Evolutionary conservation across 1,140 invertebrate genomes (phyloP).

Genomic region (Ips nitidus): DNA sequence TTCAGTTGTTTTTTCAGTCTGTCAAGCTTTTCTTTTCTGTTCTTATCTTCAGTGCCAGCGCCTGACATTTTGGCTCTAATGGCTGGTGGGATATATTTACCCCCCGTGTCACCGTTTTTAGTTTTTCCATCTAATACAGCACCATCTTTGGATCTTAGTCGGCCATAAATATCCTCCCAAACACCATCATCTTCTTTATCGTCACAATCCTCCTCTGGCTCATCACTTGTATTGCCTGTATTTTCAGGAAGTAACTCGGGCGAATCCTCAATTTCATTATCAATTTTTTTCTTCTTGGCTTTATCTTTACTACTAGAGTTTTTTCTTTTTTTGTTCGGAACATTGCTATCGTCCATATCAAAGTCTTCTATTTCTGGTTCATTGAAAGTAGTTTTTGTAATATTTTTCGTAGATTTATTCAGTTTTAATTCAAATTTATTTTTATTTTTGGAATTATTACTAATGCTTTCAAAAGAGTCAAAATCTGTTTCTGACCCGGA

Average conservation of each 20-base stretch:
- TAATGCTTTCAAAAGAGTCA: too few relatives aligned
- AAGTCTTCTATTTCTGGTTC: too few relatives aligned
- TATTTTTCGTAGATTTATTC: too few relatives aligned
- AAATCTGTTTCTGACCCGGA: too few relatives aligned
- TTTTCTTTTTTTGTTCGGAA: too few relatives aligned
- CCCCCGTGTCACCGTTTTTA: slow-evolving; percentile 44
- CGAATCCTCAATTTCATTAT: neutral
- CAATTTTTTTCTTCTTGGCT: slow-evolving; percentile 7
- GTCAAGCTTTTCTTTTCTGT: slow-evolving; percentile 61
- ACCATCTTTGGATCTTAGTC: slow-evolving; percentile 77
- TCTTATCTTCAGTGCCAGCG: slow-evolving; percentile 52
- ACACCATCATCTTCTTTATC: slow-evolving; percentile 47
- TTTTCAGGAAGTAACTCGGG: too few relatives aligned
- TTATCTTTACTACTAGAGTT: neutral
- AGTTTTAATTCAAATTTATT: too few relatives aligned
- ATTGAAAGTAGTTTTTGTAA: too few relatives aligned
- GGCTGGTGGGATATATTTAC: slow-evolving; percentile 83
- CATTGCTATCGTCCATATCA: too few relatives aligned
- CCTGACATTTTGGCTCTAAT: slow-evolving; percentile 58
- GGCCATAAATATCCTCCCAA: slow-evolving; percentile 95
- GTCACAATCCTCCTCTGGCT: neutral
- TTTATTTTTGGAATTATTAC: too few relatives aligned
- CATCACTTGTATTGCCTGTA: neutral
- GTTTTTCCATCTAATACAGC: slow-evolving; percentile 38
- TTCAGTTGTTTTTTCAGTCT: slow-evolving; percentile 79